phyloP scores from a whole-genome alignment of 2,888 invertebrate species.

The Netelia inedita region DNA sequence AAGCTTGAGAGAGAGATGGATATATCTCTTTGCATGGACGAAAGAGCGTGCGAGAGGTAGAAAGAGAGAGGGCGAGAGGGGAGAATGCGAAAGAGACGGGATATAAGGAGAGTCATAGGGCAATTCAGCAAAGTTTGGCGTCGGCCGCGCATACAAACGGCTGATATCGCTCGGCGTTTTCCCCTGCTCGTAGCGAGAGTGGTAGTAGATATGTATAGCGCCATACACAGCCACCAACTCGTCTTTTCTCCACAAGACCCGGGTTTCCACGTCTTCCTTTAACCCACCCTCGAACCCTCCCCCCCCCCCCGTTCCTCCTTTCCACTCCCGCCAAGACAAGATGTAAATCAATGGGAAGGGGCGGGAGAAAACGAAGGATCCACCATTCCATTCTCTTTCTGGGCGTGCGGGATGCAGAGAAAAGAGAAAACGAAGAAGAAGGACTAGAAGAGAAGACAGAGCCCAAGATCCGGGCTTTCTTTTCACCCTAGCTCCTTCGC shows the following conservation, averaged over 20 bases:
- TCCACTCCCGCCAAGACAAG: slow-evolving; percentile 78
- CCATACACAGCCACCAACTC: slow-evolving; percentile 26
- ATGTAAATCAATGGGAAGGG: slow-evolving; percentile 84
- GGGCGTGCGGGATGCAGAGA: slow-evolving; percentile 43
- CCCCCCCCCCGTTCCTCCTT: slow-evolving; percentile 69
- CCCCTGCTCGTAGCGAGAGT: slow-evolving; percentile 45
- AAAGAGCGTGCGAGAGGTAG: slow-evolving; percentile 62
- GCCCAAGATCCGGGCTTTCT: slow-evolving; percentile 66
- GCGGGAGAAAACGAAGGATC: slow-evolving; percentile 77
- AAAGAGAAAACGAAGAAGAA: slow-evolving; percentile 36
- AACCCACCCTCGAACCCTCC: slow-evolving; percentile 38
- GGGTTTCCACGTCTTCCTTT: slow-evolving; percentile 29
- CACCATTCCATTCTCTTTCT: slow-evolving; percentile 71
- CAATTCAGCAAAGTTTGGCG: slow-evolving; percentile 85
- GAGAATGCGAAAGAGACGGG: slow-evolving; percentile 63
- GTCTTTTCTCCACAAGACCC: slow-evolving; percentile 30
- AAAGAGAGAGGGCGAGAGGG: slow-evolving; percentile 38
- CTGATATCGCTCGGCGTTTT: slow-evolving; percentile 80
- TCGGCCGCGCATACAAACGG: slow-evolving; percentile 84
- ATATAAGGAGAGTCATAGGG: slow-evolving; percentile 84
- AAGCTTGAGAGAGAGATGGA: slow-evolving; percentile 58
- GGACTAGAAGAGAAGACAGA: slow-evolving; percentile 51
- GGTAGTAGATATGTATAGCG: slow-evolving; percentile 12
- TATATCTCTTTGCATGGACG: slow-evolving; percentile 59
- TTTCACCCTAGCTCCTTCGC: slow-evolving; percentile 61